phyloP scores from a whole-genome alignment of 2,888 invertebrate genomes.

The Troglohyphantes excavatus region DNA sequence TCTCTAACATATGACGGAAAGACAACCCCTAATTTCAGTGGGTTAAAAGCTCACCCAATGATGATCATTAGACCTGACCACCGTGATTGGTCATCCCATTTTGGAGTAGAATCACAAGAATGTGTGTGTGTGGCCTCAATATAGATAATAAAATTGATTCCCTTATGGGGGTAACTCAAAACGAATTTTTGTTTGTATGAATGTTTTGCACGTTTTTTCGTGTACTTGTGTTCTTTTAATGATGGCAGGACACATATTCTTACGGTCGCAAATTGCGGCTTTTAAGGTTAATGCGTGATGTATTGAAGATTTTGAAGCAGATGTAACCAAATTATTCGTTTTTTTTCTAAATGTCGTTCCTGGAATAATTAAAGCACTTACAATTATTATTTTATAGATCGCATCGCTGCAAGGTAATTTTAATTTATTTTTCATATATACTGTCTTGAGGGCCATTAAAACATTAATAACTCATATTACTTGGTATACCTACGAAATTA shows the following conservation, averaged over 20 bases:
- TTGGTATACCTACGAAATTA: no score
- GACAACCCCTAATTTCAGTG: slow-evolving; percentile 27
- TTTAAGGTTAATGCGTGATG: no score
- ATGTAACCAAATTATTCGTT: no score
- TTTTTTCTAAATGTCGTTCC: no score
- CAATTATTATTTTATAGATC: no score
- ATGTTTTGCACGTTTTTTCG: not conserved
- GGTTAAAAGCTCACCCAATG: slow-evolving; percentile 13
- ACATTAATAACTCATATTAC: no score
- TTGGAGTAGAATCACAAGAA: not conserved
- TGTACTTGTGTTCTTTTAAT: not conserved
- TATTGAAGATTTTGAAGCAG: no score
- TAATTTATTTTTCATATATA: no score
- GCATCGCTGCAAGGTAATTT: no score
- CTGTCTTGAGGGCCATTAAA: no score
- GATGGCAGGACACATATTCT: not conserved
- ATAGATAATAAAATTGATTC: not conserved
- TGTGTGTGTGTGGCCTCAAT: not conserved
- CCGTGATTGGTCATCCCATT: not conserved
- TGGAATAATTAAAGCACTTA: no score
- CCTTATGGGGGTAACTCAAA: not conserved
- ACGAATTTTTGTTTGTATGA: slow-evolving; percentile 10
- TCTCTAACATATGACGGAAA: not conserved
- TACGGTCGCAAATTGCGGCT: no score
- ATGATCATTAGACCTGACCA: slow-evolving; percentile 36